phyloP scores from a whole-genome alignment of 2,888 invertebrate species.

The Alloscopus bannaensis region DNA sequence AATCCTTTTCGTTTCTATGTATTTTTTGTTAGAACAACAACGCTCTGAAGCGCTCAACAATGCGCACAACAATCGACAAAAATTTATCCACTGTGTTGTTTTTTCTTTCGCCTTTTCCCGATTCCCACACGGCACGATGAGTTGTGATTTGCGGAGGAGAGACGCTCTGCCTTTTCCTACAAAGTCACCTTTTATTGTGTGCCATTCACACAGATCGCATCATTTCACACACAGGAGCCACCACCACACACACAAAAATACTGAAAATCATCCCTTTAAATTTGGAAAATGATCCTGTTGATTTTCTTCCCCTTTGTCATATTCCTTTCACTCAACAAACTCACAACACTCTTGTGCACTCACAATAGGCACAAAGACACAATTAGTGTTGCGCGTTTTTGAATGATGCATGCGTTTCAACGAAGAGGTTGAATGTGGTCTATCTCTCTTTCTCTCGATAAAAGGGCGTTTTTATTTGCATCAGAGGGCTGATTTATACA shows the following conservation, averaged over 20 bases:
- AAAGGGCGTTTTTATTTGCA: too few species aligned
- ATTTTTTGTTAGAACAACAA: neutral
- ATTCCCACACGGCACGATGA: too few species aligned
- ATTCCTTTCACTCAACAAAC: neutral
- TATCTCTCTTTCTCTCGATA: too few species aligned
- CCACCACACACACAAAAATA: neutral
- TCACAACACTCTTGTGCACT: neutral
- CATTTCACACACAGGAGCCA: neutral
- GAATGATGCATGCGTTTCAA: too few species aligned
- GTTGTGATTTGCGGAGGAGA: neutral
- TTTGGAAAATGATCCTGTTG: conserved; percentile 10
- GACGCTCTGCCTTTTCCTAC: neutral
- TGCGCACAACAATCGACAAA: neutral
- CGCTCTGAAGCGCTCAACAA: neutral
- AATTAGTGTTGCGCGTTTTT: too few species aligned
- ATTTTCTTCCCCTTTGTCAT: neutral
- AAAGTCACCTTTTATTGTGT: neutral
- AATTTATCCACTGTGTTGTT: neutral
- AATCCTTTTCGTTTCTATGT: neutral
- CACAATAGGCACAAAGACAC: neutral
- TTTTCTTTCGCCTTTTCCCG: neutral
- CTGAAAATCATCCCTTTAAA: conserved; percentile 20
- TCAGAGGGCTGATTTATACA: too few species aligned
- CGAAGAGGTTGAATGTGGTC: too few species aligned
- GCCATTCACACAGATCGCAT: neutral